phyloP scores from a whole-genome alignment of 2,888 invertebrate genomes.

The Melipona beecheii region DNA sequence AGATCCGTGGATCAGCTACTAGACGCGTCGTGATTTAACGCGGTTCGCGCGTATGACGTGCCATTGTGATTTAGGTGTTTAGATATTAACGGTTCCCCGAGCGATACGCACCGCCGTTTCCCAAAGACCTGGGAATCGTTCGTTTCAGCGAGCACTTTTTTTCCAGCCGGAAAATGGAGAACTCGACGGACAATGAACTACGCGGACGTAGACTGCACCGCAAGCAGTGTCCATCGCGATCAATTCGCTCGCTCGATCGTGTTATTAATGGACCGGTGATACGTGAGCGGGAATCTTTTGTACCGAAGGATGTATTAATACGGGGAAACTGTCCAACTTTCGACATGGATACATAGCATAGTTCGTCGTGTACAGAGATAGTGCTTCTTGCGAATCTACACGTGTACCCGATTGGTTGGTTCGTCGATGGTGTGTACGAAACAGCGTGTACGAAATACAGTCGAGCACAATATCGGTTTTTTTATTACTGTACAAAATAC shows the following conservation, averaged over 20 bases:
- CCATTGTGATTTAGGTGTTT: constrained; percentile 63
- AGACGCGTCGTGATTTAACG: constrained; percentile 68
- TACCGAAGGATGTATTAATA: background rate
- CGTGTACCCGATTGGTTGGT: background rate
- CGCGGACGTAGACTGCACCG: constrained; percentile 15
- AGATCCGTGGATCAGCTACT: constrained; percentile 62
- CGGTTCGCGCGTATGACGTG: constrained; percentile 58
- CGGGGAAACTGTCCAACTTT: background rate
- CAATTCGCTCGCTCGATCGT: constrained; percentile 30
- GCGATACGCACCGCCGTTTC: constrained; percentile 16
- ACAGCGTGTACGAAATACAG: background rate
- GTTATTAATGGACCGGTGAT: constrained; percentile 32
- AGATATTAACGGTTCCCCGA: constrained; percentile 49
- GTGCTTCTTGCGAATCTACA: background rate
- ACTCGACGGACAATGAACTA: background rate
- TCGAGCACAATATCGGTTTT: too few species aligned
- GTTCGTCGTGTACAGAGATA: background rate
- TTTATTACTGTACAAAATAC: too few species aligned
- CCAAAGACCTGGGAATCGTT: background rate
- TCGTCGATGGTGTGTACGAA: background rate
- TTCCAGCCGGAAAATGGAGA: background rate
- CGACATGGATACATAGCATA: background rate
- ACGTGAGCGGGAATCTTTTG: constrained; percentile 2
- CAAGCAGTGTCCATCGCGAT: constrained; percentile 39
- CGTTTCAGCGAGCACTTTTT: constrained; percentile 30